Evolutionary conservation across 2,113 vertebrate species (phyloP).

Genomic region (Ginglymostoma cirratum): DNA sequence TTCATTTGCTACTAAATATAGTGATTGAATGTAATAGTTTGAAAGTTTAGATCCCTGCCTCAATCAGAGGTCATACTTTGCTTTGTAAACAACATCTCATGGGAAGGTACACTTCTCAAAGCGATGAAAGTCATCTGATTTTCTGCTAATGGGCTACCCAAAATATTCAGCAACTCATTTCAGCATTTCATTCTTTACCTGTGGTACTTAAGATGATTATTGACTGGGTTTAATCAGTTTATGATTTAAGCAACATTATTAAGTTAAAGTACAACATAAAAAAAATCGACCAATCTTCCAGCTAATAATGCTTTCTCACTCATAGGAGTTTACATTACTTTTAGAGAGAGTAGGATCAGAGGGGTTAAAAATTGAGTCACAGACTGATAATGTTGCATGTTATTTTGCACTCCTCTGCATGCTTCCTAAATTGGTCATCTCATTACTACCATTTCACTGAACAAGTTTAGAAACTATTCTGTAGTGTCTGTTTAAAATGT

Average conservation of each 20-base stretch:
- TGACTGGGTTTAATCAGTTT: background rate
- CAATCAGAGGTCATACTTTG: background rate
- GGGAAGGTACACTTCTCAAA: background rate
- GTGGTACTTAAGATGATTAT: background rate
- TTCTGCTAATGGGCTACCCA: background rate
- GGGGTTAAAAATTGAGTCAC: background rate
- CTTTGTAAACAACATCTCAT: slow-evolving; percentile 5
- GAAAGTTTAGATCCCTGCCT: background rate
- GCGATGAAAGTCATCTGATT: background rate
- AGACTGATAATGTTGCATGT: background rate
- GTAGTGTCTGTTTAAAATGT: background rate
- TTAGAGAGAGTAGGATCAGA: background rate
- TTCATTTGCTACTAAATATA: slow-evolving; percentile 8
- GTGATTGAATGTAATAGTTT: background rate
- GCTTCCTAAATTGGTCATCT: background rate
- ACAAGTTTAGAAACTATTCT: background rate
- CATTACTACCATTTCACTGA: slow-evolving; percentile 7
- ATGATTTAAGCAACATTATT: background rate
- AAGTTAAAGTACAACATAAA: background rate
- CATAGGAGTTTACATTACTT: background rate
- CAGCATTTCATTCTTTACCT: background rate
- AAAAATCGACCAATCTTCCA: background rate
- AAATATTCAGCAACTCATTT: background rate
- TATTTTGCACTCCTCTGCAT: background rate
- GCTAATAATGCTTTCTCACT: background rate